Evolutionary conservation across 2,888 invertebrate species (phyloP), one percentile per base, ranked within the genome.

Genomic region (Amorpha juglandis): DNA sequence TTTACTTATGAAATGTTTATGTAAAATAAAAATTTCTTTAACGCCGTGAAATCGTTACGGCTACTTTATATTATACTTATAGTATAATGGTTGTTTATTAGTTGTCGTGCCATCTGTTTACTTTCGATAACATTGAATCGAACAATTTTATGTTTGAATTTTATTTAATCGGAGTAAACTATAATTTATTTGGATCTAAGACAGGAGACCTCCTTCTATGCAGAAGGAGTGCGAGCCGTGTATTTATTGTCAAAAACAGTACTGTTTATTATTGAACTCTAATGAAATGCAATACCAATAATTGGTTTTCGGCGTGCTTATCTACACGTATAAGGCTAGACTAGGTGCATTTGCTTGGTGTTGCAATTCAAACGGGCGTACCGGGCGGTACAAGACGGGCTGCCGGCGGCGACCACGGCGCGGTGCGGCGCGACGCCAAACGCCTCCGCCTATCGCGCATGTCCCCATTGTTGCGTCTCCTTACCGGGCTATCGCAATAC

Each of bases 361-460:
- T 81, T 82, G 86, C 78, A 79, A 82, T 83, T 81, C 79, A 71
- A 79, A 76, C 78, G 83, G 84, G 83, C 83, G n/a, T n/a, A n/a
- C n/a, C n/a, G 83, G 83, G 83, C 82, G 79, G 84, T 75, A 69
- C 79, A 71, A 68, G 71, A 70, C 68, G 79, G 71, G 69, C 71
- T 71, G 86, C 89, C 86, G 81, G 79, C 83, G 88, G 88, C 88
- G 76, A 81, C 81, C 88, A 89, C 89, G 89, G 82, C 72, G 70
- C 66, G 62, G 11, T 1, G 70, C 66, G 62, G 11, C 9, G 50
- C 45, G 1, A 66, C 68, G 72, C 75, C 75, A 74, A 69, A 71
- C 78, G 76, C 85, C 84, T 81, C 90, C 90, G 90, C 92, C 91
- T 86, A 83, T 86, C 80, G 80, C 81, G 81, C 89, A 88, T 87